Percentiles rank a stretch among this genome's conserved stretches.
Evolutionary conservation across 2,113 vertebrate species (phyloP).

Genomic region (Centropus bengalensis): DNA sequence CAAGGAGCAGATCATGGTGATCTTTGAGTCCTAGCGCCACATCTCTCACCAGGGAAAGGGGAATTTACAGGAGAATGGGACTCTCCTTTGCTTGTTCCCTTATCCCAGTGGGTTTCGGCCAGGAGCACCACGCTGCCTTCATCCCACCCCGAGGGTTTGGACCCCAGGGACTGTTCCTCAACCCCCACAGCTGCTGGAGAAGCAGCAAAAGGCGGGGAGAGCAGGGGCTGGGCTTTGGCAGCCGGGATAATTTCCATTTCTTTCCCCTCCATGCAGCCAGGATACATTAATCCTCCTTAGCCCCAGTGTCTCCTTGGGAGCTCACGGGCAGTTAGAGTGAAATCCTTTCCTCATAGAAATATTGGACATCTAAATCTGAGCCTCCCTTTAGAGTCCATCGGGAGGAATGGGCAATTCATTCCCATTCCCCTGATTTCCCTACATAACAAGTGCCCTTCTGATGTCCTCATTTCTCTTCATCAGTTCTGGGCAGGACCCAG

Average conservation of each 20-base stretch:
- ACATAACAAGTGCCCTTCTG: not conserved
- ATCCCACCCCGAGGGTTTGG: fast-evolving
- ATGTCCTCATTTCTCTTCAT: not conserved
- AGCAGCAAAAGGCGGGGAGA: not conserved
- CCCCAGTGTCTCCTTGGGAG: not conserved
- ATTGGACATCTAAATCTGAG: not conserved
- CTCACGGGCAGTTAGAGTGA: not conserved
- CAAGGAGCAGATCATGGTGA: not conserved
- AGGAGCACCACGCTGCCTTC: not conserved
- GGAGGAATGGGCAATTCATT: not conserved
- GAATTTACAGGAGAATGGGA: not conserved
- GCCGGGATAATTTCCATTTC: not conserved
- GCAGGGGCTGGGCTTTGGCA: not conserved
- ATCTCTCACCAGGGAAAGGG: not conserved
- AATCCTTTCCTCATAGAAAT: not conserved
- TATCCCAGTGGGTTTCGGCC: not conserved
- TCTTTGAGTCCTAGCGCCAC: not conserved
- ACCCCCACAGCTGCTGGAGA: not conserved
- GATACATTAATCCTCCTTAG: not conserved
- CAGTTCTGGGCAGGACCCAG: not conserved
- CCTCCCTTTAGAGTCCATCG: not conserved
- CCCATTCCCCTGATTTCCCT: not conserved
- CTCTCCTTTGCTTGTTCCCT: not conserved
- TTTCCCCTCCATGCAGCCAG: not conserved
- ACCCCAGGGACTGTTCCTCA: fast-evolving